Conservation (phyloP, 1,140 invertebrate genomes). For the Diploscapter pachys region DNA sequence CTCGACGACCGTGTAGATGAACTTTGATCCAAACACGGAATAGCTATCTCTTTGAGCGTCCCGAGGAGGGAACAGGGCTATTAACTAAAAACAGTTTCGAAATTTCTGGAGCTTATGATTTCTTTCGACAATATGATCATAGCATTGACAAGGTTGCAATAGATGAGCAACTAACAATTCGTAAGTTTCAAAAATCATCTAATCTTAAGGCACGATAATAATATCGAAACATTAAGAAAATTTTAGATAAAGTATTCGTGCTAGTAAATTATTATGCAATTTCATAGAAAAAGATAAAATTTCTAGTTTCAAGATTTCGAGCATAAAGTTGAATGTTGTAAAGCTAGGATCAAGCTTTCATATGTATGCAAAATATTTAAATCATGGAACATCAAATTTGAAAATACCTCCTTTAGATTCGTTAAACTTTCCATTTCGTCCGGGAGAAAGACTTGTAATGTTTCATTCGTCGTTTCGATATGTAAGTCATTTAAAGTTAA, state of each 20-base stretch:
- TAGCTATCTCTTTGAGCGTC: conserved; percentile 50
- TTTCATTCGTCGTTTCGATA: conserved; percentile 46
- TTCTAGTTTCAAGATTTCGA: too few relatives aligned
- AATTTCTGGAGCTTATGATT: conserved; percentile 6
- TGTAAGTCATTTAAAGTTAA: conserved; percentile 30
- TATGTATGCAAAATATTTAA: too few relatives aligned
- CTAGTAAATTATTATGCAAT: too few relatives aligned
- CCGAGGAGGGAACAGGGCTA: conserved; percentile 44
- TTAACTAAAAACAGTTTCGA: conserved; percentile 23
- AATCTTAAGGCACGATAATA: too few relatives aligned
- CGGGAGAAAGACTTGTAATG: conserved; percentile 50
- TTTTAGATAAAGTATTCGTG: too few relatives aligned
- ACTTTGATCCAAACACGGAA: conserved; percentile 48
- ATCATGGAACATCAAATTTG: conserved; percentile 7
- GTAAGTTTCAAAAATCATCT: too few relatives aligned
- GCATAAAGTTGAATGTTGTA: too few relatives aligned
- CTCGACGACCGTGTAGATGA: conserved; percentile 49
- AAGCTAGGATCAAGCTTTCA: too few relatives aligned
- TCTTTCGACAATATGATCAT: not conserved
- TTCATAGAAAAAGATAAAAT: too few relatives aligned
- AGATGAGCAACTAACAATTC: too few relatives aligned
- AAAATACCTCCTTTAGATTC: conserved; percentile 28
- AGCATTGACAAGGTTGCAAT: too few relatives aligned
- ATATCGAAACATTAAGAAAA: too few relatives aligned
- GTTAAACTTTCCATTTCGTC: conserved; percentile 45